Percentiles rank a stretch among this genome's conserved stretches.
Evolutionary conservation across 1,140 invertebrate species (phyloP).

Genomic region (Mycetomoellerius zeteki): DNA sequence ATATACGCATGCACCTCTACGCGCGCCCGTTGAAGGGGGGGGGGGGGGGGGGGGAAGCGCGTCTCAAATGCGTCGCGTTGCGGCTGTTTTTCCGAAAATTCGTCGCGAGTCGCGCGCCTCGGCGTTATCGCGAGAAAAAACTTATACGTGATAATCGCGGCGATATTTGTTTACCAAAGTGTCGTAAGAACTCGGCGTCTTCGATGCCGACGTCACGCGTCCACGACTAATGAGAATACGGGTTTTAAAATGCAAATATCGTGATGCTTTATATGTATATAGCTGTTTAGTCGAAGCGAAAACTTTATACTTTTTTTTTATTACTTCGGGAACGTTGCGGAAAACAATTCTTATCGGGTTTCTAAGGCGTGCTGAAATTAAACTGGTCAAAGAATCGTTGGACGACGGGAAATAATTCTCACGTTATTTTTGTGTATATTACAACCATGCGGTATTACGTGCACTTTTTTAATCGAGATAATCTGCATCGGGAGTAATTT

Average conservation of each 20-base stretch:
- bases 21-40: too few species aligned
- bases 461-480: background rate
- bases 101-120: slow-evolving; percentile 1
- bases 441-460: background rate
- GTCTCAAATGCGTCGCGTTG: slow-evolving; percentile 13
- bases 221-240: background rate
- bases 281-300: background rate
- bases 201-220: background rate
- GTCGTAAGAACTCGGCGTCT: background rate
- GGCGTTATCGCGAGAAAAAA: background rate
- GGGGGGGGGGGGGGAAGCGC: too few species aligned
- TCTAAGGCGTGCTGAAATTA: background rate
- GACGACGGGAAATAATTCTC: background rate
- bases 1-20: background rate
- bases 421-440: background rate
- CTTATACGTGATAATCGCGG: background rate
- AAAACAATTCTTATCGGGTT: background rate
- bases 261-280: background rate
- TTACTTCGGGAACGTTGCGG: background rate
- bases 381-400: background rate
- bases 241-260: background rate
- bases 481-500: background rate
- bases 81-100: background rate
- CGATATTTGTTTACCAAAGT: background rate
- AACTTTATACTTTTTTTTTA: background rate